Evolutionary conservation across 1,140 invertebrate species (phyloP).

Genomic region (Coenobita brevimanus): DNA sequence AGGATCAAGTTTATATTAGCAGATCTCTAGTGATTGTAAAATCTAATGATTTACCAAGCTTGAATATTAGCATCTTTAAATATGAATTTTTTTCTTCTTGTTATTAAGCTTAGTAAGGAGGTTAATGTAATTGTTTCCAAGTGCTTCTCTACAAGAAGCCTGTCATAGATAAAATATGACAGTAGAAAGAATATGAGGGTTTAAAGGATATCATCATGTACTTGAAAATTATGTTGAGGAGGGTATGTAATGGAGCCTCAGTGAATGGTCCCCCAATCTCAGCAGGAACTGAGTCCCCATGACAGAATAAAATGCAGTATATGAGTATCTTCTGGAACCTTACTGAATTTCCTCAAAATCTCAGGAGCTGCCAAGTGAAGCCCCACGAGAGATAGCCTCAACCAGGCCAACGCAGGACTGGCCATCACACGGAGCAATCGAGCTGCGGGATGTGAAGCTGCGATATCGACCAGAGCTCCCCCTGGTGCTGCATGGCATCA

Average conservation of each 20-base stretch:
- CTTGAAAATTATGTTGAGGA: no score
- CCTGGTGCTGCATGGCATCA: constrained; percentile 73
- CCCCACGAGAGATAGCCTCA: constrained; percentile 56
- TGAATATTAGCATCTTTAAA: no score
- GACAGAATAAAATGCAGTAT: constrained; percentile 77
- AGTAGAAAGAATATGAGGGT: no score
- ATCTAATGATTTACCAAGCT: not conserved
- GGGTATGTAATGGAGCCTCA: no score
- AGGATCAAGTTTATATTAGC: no score
- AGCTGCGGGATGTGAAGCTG: constrained; percentile 73
- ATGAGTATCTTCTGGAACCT: constrained; percentile 69
- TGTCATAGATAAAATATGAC: no score
- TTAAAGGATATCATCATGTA: no score
- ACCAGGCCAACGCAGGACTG: constrained; percentile 71
- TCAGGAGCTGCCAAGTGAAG: constrained; percentile 66
- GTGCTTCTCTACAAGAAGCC: constrained; percentile 78
- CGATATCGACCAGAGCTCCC: constrained; percentile 74
- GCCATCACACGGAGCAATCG: constrained; percentile 74
- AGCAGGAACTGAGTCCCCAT: constrained; percentile 77
- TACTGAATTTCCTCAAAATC: not conserved
- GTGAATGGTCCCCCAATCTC: constrained; percentile 77
- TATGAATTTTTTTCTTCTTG: no score
- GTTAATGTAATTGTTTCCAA: no score
- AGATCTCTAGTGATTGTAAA: no score
- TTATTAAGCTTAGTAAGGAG: no score